Percentiles rank a stretch among this genome's conserved stretches.
Conservation (phyloP, 2,888 invertebrate species). For the Ectobius pallidus region DNA sequence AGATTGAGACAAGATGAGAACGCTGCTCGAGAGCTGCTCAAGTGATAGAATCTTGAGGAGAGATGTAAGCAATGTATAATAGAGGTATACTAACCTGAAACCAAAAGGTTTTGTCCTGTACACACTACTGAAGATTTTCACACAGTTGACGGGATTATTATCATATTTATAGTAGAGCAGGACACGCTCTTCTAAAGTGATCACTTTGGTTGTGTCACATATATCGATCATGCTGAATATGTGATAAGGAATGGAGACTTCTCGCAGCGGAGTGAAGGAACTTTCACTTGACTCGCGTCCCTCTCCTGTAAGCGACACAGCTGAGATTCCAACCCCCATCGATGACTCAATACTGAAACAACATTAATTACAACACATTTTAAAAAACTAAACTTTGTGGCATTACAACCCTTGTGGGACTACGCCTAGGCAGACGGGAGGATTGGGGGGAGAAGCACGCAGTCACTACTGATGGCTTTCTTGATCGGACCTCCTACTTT, state of each 20-base stretch:
- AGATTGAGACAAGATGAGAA: too few relatives aligned
- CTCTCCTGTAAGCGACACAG: conserved; percentile 91
- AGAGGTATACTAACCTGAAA: conserved; percentile 65
- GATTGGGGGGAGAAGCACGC: too few relatives aligned
- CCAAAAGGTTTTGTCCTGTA: conserved; percentile 87
- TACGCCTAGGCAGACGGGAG: too few relatives aligned
- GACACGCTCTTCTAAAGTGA: conserved; percentile 87
- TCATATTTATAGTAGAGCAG: conserved; percentile 96
- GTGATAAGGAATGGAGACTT: conserved; percentile 84
- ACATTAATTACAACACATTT: conserved; percentile 5
- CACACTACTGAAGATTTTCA: conserved; percentile 92
- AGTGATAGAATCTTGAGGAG: too few relatives aligned
- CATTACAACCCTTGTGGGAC: too few relatives aligned
- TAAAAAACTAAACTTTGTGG: too few relatives aligned
- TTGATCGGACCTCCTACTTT: too few relatives aligned
- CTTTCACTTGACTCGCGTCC: conserved; percentile 86
- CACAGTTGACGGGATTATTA: conserved; percentile 94
- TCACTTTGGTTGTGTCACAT: conserved; percentile 93
- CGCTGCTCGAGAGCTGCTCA: too few relatives aligned
- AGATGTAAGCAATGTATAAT: too few relatives aligned
- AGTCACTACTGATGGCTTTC: too few relatives aligned
- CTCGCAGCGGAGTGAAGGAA: conserved; percentile 84
- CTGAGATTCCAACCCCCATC: conserved; percentile 88
- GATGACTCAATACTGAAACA: conserved; percentile 69
- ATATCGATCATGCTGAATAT: conserved; percentile 94